Conservation (phyloP, 2,797 vertebrate genomes). For the Pelobates cultripes region DNA sequence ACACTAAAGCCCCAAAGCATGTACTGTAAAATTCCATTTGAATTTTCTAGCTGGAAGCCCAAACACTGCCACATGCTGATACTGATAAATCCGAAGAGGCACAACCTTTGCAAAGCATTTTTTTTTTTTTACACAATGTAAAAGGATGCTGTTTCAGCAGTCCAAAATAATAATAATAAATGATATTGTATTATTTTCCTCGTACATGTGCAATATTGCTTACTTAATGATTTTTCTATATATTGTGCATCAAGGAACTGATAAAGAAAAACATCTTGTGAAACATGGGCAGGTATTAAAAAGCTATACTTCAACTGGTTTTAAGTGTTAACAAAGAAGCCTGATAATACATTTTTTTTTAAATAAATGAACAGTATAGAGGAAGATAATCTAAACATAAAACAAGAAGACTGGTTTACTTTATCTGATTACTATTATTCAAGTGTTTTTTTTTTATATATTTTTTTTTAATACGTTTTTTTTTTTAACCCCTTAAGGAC, state of each 20-base stretch:
- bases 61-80: constrained; percentile 74
- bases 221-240: neutral
- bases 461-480: too few relatives aligned
- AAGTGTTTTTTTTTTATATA: too few relatives aligned
- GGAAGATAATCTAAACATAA: too few relatives aligned
- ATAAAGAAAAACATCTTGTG: constrained; percentile 15
- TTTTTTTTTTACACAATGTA: constrained; percentile 65
- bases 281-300: neutral
- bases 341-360: too few relatives aligned
- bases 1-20: constrained; percentile 70
- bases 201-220: constrained; percentile 31
- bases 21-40: constrained; percentile 75
- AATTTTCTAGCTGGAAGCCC: constrained; percentile 72
- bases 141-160: constrained; percentile 69
- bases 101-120: constrained; percentile 72
- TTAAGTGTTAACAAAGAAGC: too few relatives aligned
- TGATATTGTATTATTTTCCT: constrained; percentile 23
- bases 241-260: neutral
- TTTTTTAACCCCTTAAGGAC: too few relatives aligned
- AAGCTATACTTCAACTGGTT: neutral
- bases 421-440: too few relatives aligned
- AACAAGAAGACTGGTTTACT: too few relatives aligned
- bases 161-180: constrained; percentile 59
- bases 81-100: constrained; percentile 76
- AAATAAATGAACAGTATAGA: too few relatives aligned